A percentile compares a stretch with the other conserved stretches of the same genome.
Evolutionary conservation across 2,888 invertebrate genomes (phyloP).

Genomic region (Drosophila pseudotakahashii): DNA sequence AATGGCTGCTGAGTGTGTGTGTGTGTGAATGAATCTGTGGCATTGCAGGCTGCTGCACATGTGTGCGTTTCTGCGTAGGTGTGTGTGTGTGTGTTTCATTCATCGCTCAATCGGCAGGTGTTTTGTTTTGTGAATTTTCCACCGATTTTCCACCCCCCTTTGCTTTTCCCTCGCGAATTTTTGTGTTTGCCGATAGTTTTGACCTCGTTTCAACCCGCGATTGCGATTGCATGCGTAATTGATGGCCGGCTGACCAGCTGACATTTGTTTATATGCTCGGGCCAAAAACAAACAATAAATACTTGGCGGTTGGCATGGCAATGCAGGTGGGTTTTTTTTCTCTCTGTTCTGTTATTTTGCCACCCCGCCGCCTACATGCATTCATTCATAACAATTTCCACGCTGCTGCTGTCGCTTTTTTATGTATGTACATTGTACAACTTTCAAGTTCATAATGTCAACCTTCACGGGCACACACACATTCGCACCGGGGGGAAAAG

Average conservation of each 20-base stretch:
- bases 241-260: constrained; percentile 68
- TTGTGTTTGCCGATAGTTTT: constrained; percentile 75
- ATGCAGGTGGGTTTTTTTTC: constrained; percentile 6
- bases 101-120: constrained; percentile 73
- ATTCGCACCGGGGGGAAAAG: constrained; percentile 21
- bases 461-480: constrained; percentile 67
- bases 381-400: constrained; percentile 76
- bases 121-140: constrained; percentile 62
- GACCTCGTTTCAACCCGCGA: constrained; percentile 65
- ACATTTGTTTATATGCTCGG: constrained; percentile 66
- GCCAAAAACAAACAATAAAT: constrained; percentile 29
- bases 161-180: constrained; percentile 43
- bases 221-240: constrained; percentile 73
- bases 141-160: constrained; percentile 7
- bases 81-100: constrained; percentile 48
- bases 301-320: constrained; percentile 51
- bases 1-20: constrained; percentile 12
- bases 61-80: constrained; percentile 7
- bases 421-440: constrained; percentile 71
- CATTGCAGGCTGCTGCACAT: constrained; percentile 6
- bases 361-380: constrained; percentile 53
- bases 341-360: not conserved
- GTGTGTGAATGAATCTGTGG: constrained; percentile 36
- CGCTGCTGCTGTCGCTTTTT: constrained; percentile 38
- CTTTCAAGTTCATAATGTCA: constrained; percentile 84